Base-by-base conservation (phyloP, 2,113 vertebrate genomes). In the Etheostoma spectabile region DNA sequence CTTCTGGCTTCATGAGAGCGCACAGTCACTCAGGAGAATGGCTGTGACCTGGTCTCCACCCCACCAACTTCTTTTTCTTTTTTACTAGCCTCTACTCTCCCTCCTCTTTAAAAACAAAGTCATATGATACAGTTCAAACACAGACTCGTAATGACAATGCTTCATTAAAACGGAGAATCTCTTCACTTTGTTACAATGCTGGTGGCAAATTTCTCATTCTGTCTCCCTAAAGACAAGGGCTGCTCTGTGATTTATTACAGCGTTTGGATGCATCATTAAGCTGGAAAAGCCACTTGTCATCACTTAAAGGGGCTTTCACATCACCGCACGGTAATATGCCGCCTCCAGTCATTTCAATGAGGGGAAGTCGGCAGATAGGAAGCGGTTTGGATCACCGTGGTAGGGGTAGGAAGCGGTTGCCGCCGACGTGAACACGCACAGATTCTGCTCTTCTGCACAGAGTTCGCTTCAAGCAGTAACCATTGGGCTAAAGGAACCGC, bases 11-110 rank as follows among this genome's bases (percentile, higher is more conserved):
- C 19, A 67, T 83, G 53, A 77, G 53, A 22, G 46, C 21, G 18
- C 64, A 64, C 51, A 74, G 77, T 81, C 79, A 82, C 63, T 86
- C 30, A 62, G 76, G 77, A 80, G 81, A 83, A 80, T 27, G 79
- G 63, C 70, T 15, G 24, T 55, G 57, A 66, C 19, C n/a, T 48
- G 59, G 51, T 53, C 63, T 63, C 70, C 65, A 73, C 11, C 70
- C 35, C 13, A 45, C 51, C 1, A 0, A 48, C 61, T 57, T 60
- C 71, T 81, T 66, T 86, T 57, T 56, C 67, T 81, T 66, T 87
- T 52, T 48, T 74, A n/a, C 57, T n/a, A 82, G n/a, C n/a, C 21
- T 57, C 22, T 13, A 52, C 6, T n/a, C 57, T 57, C 2, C 2
- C 55, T 70, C 77, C 72, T 77, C 51, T 61, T 79, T 30, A 66